Evolutionary conservation across 1,140 invertebrate genomes (phyloP), one percentile per base, ranked within the genome.

Genomic region (Camponotus floridanus): DNA sequence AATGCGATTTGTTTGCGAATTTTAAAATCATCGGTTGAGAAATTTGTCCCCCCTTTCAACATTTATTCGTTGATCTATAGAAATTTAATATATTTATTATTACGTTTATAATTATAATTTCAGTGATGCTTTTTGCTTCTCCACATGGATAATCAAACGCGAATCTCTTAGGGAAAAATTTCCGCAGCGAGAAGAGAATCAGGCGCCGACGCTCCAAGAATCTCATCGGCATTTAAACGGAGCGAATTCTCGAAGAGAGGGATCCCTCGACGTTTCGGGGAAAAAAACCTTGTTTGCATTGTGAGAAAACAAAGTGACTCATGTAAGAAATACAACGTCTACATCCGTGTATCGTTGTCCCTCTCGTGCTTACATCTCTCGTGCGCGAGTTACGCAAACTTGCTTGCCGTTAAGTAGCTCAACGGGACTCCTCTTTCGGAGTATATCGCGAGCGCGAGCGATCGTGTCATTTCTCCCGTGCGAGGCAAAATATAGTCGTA

Each of bases 271-370:
- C 31, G 26, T 61, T 85, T 31, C 26, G 33, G 7, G 31, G 2
- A 18, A 18, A 76, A 65, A 57, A 33, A 11, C 55, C 31, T 42
- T 48, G 39, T 83, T 81, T 84, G 64, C 31, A 71, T 64, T 65
- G n/a, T 13, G 9, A 15, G 45, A 78, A 36, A 55, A 76, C 31
- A 65, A 84, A 62, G 36, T 76, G 42, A 42, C 48, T 64, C 79
- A 15, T 59, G 71, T 36, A 83, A 84, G 15, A 84, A 62, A 84
- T 84, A 48, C 42, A 39, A 39, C n/a, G 57, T 21, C 39, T 42
- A 79, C 42, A 11, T 67, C 31, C 6, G 3, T 26, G 26, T 67
- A 21, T 39, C 26, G n/a, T 31, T 64, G 48, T 62, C 9, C 15
- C 68, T 45, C 36, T 45, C 45, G 70, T 73, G 70, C 70, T 36